Evolutionary conservation across 1,140 invertebrate genomes (phyloP), one percentile per base, ranked within the genome.

Genomic region (Drusus annulatus): DNA sequence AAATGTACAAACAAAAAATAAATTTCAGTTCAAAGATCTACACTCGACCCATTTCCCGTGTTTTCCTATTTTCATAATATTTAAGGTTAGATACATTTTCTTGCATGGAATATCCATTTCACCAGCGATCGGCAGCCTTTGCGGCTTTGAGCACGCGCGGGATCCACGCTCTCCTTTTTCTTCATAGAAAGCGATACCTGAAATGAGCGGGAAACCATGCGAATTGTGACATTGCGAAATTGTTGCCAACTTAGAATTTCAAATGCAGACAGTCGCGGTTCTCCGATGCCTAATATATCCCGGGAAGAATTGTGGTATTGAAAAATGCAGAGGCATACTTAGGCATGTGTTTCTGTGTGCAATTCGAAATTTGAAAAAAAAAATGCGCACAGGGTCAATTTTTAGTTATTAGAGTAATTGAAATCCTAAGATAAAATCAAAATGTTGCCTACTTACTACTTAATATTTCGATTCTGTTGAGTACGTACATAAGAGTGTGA

Each of bases 161-260:
- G 58, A 21, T 1, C 8, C 36, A 23, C 21, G 1, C 58, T 25
- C 28, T 68, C 50, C 50, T 74, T 74, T 54, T 10, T 28, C 23
- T 31, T 58, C 25, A 3, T 4, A 8, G 21, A 13, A 21, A 56
- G 52, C 71, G 25, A 56, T 54, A 75, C 71, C 54, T 75, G 71
- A 31, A 56, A 75, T 75, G 71, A 75, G 71, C 71, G 71, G 71
- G 71, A 75, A 75, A 25, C 71, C 71, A 58, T 10, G 71, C 54
- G 71, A 75, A 75, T 56, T 75, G 71, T 75, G 71, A 75, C 71
- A 75, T 75, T 28, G 71, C 52, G 52, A 75, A 58, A 75, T 75
- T 75, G 71, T 75, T 58, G 71, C 71, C 68, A 36, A 56, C 71
- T 51, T 68, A 51, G 36, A 56, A 65, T 69, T 69, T 69, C 63